Evolutionary conservation across 2,113 vertebrate genomes (phyloP).

Genomic region (Amia ocellicauda): DNA sequence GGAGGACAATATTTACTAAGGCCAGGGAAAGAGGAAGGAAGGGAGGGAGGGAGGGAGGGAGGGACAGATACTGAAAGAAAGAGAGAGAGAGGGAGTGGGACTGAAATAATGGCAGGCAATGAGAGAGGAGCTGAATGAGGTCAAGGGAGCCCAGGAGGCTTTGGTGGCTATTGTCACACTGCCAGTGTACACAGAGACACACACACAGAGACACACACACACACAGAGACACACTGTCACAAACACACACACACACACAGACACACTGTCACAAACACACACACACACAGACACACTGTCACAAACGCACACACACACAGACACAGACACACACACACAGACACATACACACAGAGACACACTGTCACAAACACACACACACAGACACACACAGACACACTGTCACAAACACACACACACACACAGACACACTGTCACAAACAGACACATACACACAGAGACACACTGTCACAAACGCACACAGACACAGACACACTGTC

Average conservation of each 20-base stretch:
- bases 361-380: no score
- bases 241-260: background rate
- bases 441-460: background rate
- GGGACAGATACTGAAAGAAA: background rate
- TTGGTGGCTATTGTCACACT: slow-evolving; percentile 1
- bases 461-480: no score
- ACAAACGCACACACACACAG: no score
- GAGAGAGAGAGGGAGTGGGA: background rate
- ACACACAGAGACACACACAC: background rate
- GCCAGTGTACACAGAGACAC: background rate
- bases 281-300: background rate
- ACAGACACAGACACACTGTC: no score
- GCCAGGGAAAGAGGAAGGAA: background rate
- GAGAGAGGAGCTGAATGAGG: no score
- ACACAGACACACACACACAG: background rate
- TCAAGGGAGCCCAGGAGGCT: background rate
- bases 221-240: background rate
- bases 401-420: slow-evolving; percentile 9
- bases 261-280: background rate
- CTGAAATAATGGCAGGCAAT: background rate
- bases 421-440: slow-evolving; percentile 4
- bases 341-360: no score
- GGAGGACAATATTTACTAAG: background rate
- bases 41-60: background rate
- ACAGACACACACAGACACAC: no score